Base-by-base conservation (phyloP, 2,888 invertebrate species). In the Apotomis capreana region DNA sequence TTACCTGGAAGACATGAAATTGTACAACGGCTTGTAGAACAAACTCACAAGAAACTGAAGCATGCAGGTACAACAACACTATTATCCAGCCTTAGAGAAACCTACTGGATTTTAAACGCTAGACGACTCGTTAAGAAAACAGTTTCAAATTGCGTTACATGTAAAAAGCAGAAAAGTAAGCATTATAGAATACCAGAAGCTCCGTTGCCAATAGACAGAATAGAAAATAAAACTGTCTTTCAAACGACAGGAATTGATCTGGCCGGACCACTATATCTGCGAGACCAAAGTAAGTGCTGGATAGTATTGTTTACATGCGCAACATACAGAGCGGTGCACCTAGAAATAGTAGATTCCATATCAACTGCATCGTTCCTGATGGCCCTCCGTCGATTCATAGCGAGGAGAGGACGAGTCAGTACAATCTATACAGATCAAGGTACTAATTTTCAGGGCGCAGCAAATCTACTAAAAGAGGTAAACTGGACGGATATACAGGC, bases 271-370 rank as follows among this genome's bases (percentile, higher is more conserved):
- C 12, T 67, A 46, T 58, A 57, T n/a, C 44, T 57, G 26, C 9
- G 6, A 10, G 57, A 57, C 3, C 26, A 49, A 5, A 4, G 13
- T 10, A 67, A 67, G 12, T 67, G 57, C 10, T 67, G 58, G 67
- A 57, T 67, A 8, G 54, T 64, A 15, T 10, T 64, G 13, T 64
- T 52, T 64, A 64, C 64, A 46, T 64, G 64, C n/a, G 64, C 67
- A 12, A 57, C 58, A 37, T 67, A 67, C 26, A 44, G 67, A 26
- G 58, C 67, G 1, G 40, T 67, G 12, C 64, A 64, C 8, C 15
- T 64, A 40, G 64, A 64, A 40, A n/a, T 64, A 12, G 44, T 44
- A 6, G 40, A 52, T 5, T 64, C 64, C 6, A 26, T 64, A 13
- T 37, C 44, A 4, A 57, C 67, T 36, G 49, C 36, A 4, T 37